Percentiles rank a stretch among this genome's conserved stretches.
phyloP scores from a whole-genome alignment of 2,113 vertebrate genomes.

The Amazona guildingii region DNA sequence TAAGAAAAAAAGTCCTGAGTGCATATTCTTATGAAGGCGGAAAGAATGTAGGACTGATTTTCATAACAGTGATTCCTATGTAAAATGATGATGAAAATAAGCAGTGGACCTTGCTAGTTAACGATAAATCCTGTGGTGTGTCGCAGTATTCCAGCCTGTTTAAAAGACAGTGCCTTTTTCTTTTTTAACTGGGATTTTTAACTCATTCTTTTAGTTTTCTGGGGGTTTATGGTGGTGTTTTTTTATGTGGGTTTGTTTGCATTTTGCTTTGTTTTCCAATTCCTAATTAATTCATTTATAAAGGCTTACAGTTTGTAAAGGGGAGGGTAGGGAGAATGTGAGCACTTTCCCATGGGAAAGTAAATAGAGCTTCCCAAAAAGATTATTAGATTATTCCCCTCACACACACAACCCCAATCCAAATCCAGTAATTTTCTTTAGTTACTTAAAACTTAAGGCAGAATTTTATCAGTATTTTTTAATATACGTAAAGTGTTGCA shows the following conservation, averaged over 20 bases:
- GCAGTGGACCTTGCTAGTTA: neutral
- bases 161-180: neutral
- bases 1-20: neutral
- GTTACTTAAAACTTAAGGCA: neutral
- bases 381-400: neutral
- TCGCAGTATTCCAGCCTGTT: neutral
- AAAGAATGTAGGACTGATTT: neutral
- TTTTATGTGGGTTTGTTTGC: neutral
- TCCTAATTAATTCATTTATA: conserved; percentile 25
- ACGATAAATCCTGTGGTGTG: neutral
- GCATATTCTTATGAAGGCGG: neutral
- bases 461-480: neutral
- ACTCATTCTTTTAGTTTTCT: neutral
- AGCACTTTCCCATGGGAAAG: conserved; percentile 45
- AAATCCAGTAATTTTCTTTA: neutral
- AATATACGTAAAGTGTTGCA: neutral
- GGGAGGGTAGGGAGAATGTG: neutral
- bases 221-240: neutral
- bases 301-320: neutral
- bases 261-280: neutral
- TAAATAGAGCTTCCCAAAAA: neutral
- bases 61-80: neutral
- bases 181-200: neutral
- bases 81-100: neutral
- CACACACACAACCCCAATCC: neutral